These are phyloP conservation scores for Myoxocephalus aenaeus DNA, from an alignment of 2,797 vertebrate species.

Conservation along the genomic window DNA sequence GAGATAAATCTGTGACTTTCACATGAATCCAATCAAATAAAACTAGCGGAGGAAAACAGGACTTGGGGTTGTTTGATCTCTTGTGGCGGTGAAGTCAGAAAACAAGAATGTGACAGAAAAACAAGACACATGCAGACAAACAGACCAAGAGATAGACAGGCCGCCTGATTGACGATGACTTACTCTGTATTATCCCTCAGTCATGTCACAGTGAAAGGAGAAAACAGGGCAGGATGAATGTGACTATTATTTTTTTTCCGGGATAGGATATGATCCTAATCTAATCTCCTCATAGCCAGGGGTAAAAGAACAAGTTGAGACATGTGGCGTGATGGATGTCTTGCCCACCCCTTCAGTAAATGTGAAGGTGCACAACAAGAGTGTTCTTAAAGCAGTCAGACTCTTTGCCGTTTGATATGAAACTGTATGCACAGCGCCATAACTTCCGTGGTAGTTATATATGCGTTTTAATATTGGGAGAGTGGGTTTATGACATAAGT, in stretches of 20 bases:
- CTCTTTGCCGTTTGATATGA: neutral
- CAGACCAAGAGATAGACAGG: conserved; percentile 17
- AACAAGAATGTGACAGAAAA: conserved; percentile 11
- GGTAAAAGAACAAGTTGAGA: conserved; percentile 47
- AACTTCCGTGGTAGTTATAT: neutral
- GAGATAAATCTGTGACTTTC: neutral
- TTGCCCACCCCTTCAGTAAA: conserved; percentile 18
- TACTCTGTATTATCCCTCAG: conserved; percentile 16
- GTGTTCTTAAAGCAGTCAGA: neutral
- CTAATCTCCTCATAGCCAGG: conserved; percentile 70
- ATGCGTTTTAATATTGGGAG: neutral
- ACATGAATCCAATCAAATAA: neutral
- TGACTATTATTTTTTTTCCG: conserved; percentile 53
- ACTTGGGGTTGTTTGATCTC: neutral
- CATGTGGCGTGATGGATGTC: conserved; percentile 54
- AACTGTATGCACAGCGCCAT: neutral
- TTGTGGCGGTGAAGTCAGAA: conserved; percentile 10
- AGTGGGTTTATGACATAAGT: neutral
- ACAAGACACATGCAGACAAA: conserved; percentile 15
- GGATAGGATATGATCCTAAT: conserved; percentile 61
- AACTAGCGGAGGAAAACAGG: conserved; percentile 5
- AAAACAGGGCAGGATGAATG: conserved; percentile 57
- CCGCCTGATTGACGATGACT: conserved; percentile 38
- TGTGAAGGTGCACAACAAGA: neutral
- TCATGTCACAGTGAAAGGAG: conserved; percentile 29